Evolutionary conservation across 2,113 vertebrate genomes (phyloP).

Genomic region (Ramphastos sulfuratus): DNA sequence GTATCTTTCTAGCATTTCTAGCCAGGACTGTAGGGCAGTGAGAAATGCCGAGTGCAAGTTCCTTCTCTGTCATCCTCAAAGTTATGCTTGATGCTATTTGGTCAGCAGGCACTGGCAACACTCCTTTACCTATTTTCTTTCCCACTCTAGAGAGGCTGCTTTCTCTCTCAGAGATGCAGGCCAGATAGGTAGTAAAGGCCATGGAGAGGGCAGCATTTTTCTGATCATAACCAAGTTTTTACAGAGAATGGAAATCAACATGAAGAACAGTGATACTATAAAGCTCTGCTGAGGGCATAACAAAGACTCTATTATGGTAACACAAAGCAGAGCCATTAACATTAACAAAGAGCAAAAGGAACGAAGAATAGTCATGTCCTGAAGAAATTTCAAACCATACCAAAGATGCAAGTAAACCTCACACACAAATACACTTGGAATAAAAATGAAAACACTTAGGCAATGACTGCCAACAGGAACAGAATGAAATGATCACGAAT

Average conservation of each 20-base stretch:
- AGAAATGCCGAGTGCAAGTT: background rate
- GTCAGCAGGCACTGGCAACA: background rate
- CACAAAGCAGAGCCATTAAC: constrained; percentile 41
- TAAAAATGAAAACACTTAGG: background rate
- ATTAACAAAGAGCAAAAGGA: constrained; percentile 4
- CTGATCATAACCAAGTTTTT: constrained; percentile 12
- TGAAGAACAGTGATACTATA: constrained; percentile 27
- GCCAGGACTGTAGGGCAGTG: background rate
- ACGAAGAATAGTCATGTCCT: constrained; percentile 21
- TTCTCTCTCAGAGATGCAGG: background rate
- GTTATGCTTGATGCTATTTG: background rate
- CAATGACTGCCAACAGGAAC: background rate
- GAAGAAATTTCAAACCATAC: constrained; percentile 31
- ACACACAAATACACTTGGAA: background rate
- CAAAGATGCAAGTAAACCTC: constrained; percentile 7
- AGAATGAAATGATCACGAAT: background rate
- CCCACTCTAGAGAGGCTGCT: background rate
- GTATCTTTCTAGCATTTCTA: background rate
- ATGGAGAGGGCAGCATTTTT: background rate
- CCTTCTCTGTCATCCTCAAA: background rate
- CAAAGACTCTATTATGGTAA: constrained; percentile 15
- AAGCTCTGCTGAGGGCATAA: background rate
- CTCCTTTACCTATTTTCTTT: background rate
- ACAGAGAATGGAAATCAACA: constrained; percentile 14
- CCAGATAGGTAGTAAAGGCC: background rate